phyloP scores from a whole-genome alignment of 2,888 invertebrate genomes.

The Nineta flava region DNA sequence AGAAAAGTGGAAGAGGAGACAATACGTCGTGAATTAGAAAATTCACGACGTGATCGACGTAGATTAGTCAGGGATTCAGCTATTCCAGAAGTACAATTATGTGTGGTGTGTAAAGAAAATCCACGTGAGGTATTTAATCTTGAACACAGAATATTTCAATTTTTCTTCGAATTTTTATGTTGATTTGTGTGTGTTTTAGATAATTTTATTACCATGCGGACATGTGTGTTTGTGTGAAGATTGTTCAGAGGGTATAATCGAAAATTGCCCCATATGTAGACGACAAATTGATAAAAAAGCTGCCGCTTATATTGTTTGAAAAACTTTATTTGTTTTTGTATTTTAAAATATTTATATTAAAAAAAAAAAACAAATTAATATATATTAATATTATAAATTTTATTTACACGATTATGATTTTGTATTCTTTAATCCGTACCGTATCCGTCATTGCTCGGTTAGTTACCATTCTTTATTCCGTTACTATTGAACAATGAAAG shows the following conservation, averaged over 20 bases:
- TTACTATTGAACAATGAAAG: no score
- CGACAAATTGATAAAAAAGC: constrained; percentile 48
- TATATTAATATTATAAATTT: no score
- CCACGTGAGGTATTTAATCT: constrained; percentile 50
- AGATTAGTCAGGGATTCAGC: constrained; percentile 45
- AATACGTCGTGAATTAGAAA: constrained; percentile 44
- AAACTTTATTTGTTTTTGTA: no score
- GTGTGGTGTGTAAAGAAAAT: constrained; percentile 74
- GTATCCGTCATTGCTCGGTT: no score
- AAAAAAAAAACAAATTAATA: no score
- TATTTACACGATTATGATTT: no score
- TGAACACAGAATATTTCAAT: constrained; percentile 3
- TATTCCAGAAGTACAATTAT: constrained; percentile 45
- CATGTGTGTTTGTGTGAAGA: constrained; percentile 83
- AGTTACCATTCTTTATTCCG: no score
- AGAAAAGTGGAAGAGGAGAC: constrained; percentile 37
- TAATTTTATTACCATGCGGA: constrained; percentile 75
- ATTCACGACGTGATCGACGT: constrained; percentile 46
- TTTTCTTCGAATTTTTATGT: neutral
- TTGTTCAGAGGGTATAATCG: constrained; percentile 52
- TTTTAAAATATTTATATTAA: no score
- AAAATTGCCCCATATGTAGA: constrained; percentile 68
- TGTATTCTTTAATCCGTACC: no score
- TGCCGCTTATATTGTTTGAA: constrained; percentile 47
- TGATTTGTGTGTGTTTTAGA: constrained; percentile 29